phyloP scores from a whole-genome alignment of 2,888 invertebrate species.

The Athripsodes cinereus region DNA sequence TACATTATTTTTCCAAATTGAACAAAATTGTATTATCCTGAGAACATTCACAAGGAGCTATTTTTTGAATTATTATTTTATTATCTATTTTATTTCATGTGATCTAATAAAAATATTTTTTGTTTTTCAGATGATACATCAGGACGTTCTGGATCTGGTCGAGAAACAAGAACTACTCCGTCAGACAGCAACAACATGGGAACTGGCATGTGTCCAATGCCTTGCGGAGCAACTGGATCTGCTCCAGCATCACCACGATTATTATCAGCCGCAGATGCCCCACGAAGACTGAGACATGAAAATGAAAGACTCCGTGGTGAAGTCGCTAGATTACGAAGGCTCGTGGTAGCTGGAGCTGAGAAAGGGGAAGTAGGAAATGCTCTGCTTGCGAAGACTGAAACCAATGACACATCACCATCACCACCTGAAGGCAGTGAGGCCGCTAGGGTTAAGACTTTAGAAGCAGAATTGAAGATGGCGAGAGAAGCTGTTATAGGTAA shows the following conservation, averaged over 20 bases:
- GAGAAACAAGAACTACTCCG: conserved; percentile 17
- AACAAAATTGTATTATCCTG: no score
- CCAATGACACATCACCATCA: conserved; percentile 49
- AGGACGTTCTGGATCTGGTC: conserved; percentile 26
- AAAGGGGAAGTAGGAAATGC: conserved; percentile 49
- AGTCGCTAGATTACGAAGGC: conserved; percentile 59
- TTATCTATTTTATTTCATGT: not conserved
- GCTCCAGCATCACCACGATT: conserved; percentile 50
- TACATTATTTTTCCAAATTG: no score
- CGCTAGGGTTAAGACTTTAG: conserved; percentile 54
- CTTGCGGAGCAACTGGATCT: conserved; percentile 23
- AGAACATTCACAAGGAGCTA: no score
- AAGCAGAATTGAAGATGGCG: conserved; percentile 69
- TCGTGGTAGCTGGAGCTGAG: conserved; percentile 59
- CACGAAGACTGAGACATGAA: conserved; percentile 62
- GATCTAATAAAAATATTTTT: not conserved
- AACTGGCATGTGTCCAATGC: conserved; percentile 31
- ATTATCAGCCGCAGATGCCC: conserved; percentile 51
- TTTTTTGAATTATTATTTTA: no score
- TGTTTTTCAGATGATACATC: conserved; percentile 25
- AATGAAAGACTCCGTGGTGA: conserved; percentile 64
- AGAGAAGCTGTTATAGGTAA: conserved; percentile 67
- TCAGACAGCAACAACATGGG: conserved; percentile 3
- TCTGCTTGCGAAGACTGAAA: conserved; percentile 51
- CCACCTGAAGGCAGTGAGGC: conserved; percentile 38